Conservation (phyloP, 2,797 vertebrate species). For the Cynodonichthys magdalenae region DNA sequence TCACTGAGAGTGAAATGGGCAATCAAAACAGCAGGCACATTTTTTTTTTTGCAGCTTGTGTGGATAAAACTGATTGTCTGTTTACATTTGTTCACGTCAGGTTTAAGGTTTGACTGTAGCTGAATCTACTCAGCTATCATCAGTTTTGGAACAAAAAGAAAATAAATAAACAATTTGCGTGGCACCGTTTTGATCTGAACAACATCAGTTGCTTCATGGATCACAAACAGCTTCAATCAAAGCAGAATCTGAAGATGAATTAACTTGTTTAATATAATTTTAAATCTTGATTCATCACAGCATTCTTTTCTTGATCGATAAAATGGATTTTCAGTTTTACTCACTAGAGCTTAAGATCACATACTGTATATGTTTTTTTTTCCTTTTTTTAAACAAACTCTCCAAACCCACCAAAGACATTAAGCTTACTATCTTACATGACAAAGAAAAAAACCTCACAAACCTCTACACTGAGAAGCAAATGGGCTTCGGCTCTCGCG, state of each 20-base stretch:
- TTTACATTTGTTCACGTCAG: slow-evolving; percentile 30
- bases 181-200: slow-evolving; percentile 6
- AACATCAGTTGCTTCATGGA: neutral
- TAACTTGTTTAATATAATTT: slow-evolving; percentile 2
- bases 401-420: slow-evolving; percentile 9
- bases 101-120: slow-evolving; percentile 15
- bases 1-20: slow-evolving; percentile 53
- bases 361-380: slow-evolving; percentile 6
- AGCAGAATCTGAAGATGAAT: neutral
- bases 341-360: neutral
- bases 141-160: neutral
- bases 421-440: slow-evolving; percentile 14
- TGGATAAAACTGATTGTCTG: slow-evolving; percentile 29
- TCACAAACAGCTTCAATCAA: slow-evolving; percentile 4
- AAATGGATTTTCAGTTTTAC: neutral
- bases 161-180: neutral
- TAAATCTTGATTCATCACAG: neutral
- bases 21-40: slow-evolving; percentile 51
- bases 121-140: slow-evolving; percentile 19
- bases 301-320: neutral
- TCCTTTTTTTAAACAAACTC: slow-evolving; percentile 10
- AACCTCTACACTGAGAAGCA: slow-evolving; percentile 22
- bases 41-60: slow-evolving; percentile 36
- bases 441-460: slow-evolving; percentile 16
- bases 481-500: slow-evolving; percentile 20